A percentile compares a stretch with the other conserved stretches of the same genome.
Evolutionary conservation across 2,113 vertebrate genomes (phyloP).

Genomic region (Gavialis gangeticus): DNA sequence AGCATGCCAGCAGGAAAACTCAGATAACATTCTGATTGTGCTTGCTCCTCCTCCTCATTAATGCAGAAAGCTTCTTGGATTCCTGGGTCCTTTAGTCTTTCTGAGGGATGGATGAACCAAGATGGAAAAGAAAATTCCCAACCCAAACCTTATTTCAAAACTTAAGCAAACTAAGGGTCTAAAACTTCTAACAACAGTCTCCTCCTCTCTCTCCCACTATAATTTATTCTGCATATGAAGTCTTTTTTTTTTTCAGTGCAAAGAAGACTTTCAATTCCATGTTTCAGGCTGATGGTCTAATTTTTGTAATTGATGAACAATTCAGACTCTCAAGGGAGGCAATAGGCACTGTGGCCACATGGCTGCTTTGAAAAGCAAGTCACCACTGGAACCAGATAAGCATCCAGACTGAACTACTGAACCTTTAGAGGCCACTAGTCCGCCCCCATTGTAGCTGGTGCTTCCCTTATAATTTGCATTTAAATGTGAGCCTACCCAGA

Average conservation of each 20-base stretch:
- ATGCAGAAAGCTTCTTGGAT: conserved; percentile 33
- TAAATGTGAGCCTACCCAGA: conserved; percentile 25
- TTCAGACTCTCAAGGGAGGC: background rate
- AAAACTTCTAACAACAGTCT: background rate
- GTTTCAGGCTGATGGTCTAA: background rate
- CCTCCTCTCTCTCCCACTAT: background rate
- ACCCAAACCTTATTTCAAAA: conserved; percentile 21
- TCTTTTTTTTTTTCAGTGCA: background rate
- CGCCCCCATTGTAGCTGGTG: conserved; percentile 52
- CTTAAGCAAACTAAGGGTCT: background rate
- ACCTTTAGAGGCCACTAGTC: conserved; percentile 41
- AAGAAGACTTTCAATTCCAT: background rate
- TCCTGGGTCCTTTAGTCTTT: conserved; percentile 9
- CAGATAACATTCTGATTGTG: conserved; percentile 51
- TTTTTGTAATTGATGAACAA: conserved; percentile 35
- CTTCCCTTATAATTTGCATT: conserved; percentile 61
- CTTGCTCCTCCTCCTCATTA: conserved; percentile 41
- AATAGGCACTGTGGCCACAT: conserved; percentile 27
- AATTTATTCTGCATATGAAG: background rate
- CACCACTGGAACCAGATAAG: conserved; percentile 4
- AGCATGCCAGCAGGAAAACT: conserved; percentile 61
- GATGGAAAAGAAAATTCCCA: conserved; percentile 19
- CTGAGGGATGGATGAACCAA: background rate
- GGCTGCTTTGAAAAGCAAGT: conserved; percentile 37
- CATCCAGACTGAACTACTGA: conserved; percentile 33